phyloP scores from a whole-genome alignment of 2,888 invertebrate species.

The Leptopilina myrica region DNA sequence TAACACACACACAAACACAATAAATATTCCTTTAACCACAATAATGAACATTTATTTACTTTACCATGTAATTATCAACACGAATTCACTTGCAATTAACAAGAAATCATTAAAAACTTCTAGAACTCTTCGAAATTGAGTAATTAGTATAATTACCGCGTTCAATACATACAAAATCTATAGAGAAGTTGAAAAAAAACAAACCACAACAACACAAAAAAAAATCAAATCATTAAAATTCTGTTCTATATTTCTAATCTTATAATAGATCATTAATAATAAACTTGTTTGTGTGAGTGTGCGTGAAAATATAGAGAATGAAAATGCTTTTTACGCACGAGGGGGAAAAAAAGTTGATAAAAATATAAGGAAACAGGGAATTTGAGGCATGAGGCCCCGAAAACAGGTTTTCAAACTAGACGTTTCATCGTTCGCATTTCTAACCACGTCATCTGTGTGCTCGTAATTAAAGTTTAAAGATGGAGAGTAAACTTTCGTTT shows the following conservation, averaged over 20 bases:
- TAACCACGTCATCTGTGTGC: conserved; percentile 30
- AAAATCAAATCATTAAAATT: background rate
- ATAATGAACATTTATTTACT: too few relatives aligned
- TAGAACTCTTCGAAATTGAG: too few relatives aligned
- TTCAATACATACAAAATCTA: background rate
- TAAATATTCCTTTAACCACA: too few relatives aligned
- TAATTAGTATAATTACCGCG: too few relatives aligned
- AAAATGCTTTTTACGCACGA: background rate
- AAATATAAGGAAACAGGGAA: background rate
- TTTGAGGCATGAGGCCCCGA: background rate
- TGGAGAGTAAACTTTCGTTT: conserved; percentile 40
- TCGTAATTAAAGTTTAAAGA: conserved; percentile 37
- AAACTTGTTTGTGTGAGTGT: background rate
- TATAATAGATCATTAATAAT: background rate
- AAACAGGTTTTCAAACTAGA: conserved; percentile 27
- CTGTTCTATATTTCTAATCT: conserved; percentile 7
- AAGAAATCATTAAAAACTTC: too few relatives aligned
- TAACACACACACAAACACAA: too few relatives aligned
- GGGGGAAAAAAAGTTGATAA: background rate
- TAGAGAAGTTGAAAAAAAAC: background rate
- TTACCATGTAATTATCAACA: too few relatives aligned
- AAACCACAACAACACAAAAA: background rate
- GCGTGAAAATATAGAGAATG: background rate
- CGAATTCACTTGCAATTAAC: too few relatives aligned
- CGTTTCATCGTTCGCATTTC: conserved; percentile 30